phyloP scores from a whole-genome alignment of 92 coral and sea anemone genomes.

The Porites divaricata region DNA sequence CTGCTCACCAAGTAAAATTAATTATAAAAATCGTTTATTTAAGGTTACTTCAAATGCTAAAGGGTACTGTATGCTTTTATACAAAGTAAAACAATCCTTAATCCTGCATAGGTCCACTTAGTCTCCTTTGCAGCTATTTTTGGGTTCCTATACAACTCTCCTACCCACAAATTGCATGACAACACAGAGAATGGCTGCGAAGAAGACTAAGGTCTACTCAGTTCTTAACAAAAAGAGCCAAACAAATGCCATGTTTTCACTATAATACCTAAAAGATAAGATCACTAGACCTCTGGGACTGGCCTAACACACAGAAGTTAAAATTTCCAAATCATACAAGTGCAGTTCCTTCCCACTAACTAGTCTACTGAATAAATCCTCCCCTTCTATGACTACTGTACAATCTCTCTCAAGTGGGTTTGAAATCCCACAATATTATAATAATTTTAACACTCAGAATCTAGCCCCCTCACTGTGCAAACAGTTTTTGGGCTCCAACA shows the following conservation, averaged over 20 bases:
- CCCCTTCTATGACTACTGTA: constrained; percentile 9
- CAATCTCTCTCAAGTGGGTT: background rate
- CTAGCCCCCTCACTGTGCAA: background rate
- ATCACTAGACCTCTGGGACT: background rate
- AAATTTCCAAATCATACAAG: background rate
- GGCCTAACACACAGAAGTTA: background rate
- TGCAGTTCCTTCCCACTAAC: background rate
- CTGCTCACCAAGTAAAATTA: background rate
- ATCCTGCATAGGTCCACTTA: background rate
- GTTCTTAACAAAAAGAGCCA: background rate
- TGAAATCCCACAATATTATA: constrained; percentile 19
- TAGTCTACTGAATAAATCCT: background rate
- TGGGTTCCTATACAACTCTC: no score
- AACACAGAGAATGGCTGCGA: no score
- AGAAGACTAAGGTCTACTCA: no score
- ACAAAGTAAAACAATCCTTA: background rate
- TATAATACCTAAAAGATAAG: background rate
- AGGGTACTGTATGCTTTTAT: background rate
- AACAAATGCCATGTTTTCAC: background rate
- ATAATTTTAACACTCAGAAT: constrained; percentile 4
- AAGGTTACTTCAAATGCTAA: background rate
- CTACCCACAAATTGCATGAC: no score
- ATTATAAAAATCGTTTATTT: background rate
- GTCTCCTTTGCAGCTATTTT: no score
- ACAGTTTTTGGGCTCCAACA: no score